Evolutionary conservation across 2,113 vertebrate genomes (phyloP).

Genomic region (Dendrocopos noguchii): DNA sequence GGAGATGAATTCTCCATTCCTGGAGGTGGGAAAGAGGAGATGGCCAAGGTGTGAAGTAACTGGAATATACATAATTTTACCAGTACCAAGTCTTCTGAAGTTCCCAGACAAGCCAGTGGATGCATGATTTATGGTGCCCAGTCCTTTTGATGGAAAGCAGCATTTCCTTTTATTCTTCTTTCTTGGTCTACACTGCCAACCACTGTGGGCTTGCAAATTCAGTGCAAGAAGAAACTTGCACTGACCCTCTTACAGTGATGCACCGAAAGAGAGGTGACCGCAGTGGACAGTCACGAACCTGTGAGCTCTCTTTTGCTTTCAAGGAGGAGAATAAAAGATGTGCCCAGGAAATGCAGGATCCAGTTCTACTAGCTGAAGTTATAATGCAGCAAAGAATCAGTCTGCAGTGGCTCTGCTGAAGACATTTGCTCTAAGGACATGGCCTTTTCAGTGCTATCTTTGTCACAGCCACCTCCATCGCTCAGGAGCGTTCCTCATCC

Average conservation of each 20-base stretch:
- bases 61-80: background rate
- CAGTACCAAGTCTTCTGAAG: background rate
- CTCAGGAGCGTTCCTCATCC: background rate
- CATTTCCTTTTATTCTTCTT: background rate
- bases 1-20: constrained; percentile 19
- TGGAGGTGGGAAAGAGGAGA: background rate
- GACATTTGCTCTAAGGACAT: background rate
- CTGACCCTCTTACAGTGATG: background rate
- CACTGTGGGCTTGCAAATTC: background rate
- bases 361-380: background rate
- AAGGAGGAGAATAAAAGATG: background rate
- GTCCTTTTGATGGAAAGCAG: background rate
- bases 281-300: background rate
- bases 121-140: background rate
- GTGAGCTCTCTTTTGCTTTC: rapidly evolving
- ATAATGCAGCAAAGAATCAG: background rate
- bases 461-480: background rate
- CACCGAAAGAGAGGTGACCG: background rate
- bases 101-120: background rate
- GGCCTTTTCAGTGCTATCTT: background rate
- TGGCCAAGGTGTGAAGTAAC: background rate
- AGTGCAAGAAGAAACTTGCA: background rate
- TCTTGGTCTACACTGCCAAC: background rate
- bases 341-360: background rate
- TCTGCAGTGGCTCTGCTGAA: background rate